Percentiles rank a stretch among this genome's conserved stretches.
Evolutionary conservation across 2,113 vertebrate genomes (phyloP).

Genomic region (Trichomycterus rosablanca): DNA sequence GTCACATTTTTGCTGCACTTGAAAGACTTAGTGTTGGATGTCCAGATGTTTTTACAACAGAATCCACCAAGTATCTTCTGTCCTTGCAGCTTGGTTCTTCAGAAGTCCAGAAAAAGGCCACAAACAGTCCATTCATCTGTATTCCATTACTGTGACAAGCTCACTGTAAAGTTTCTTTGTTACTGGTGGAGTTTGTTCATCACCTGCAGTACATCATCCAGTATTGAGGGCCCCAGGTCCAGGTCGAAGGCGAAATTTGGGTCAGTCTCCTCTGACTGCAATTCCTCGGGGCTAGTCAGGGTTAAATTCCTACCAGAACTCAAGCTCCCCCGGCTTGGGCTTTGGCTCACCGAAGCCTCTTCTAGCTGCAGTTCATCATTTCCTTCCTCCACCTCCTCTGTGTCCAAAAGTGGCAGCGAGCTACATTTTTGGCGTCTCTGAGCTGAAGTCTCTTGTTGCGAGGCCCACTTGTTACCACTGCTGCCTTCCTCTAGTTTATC

Average conservation of each 20-base stretch:
- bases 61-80: not conserved
- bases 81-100: not conserved
- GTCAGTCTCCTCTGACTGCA: constrained; percentile 54
- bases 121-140: not conserved
- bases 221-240: constrained; percentile 88
- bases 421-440: constrained; percentile 60
- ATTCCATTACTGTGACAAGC: constrained; percentile 6
- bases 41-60: not conserved
- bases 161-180: constrained; percentile 7
- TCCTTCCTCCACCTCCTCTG: constrained; percentile 39
- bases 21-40: too few species aligned
- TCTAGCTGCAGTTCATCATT: constrained; percentile 39
- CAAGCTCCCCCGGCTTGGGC: constrained; percentile 38
- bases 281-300: constrained; percentile 61
- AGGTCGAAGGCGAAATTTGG: constrained; percentile 64
- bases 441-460: not conserved
- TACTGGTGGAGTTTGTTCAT: constrained; percentile 77
- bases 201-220: constrained; percentile 87
- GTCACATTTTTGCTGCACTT: too few species aligned
- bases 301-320: constrained; percentile 63
- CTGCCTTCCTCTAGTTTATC: constrained; percentile 60
- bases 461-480: not conserved
- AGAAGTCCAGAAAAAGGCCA: not conserved
- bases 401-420: constrained; percentile 67
- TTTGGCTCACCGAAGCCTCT: constrained; percentile 23